Evolutionary conservation across 2,888 invertebrate species (phyloP), one percentile per base, ranked within the genome.

Genomic region (Drosophila anomalata): DNA sequence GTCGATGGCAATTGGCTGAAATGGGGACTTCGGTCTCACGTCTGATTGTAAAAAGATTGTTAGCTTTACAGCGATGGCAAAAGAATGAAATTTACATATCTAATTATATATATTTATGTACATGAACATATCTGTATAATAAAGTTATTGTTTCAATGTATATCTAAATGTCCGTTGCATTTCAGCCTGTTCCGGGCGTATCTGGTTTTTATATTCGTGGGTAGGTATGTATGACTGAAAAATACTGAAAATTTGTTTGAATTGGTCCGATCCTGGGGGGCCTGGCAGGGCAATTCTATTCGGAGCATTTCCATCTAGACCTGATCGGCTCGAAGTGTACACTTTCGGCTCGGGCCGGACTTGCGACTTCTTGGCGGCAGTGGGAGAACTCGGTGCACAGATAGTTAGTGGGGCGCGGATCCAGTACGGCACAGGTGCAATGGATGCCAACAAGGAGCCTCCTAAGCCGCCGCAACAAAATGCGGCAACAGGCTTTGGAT

Each of bases 131-230:
- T 60, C 60, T 87, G 72, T 76, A 71, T 55, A 82, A 83, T 83
- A 83, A 83, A 83, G 86, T 77, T 81, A 84, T 81, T 82, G 87
- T 85, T 82, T 82, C 66, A 77, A 77, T 72, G 75, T 17, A 17
- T 17, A 17, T 17, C 17, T 17, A 17, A 1, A 17, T 17, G 17
- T 17, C 17, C 17, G 17, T 17, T 17, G 17, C 17, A 17, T 17
- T 17, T 17, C 17, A 17, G 17, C 1, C 17, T 17, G 1, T 17
- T 17, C 17, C 17, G 17, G 17, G 17, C 17, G 17, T 1, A 17
- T 17, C 17, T 17, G 17, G 17, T 2, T 22, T 36, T n/a, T 7
- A 14, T 12, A 12, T 11, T 12, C 12, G 4, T 12, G 33, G 33
- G 33, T 33, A 12, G 12, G 33, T 33, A 12, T 17, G 17, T 17